phyloP scores from a whole-genome alignment of 37 sponge, comb jelly and placozoan genomes.

The Agelas oroides region DNA sequence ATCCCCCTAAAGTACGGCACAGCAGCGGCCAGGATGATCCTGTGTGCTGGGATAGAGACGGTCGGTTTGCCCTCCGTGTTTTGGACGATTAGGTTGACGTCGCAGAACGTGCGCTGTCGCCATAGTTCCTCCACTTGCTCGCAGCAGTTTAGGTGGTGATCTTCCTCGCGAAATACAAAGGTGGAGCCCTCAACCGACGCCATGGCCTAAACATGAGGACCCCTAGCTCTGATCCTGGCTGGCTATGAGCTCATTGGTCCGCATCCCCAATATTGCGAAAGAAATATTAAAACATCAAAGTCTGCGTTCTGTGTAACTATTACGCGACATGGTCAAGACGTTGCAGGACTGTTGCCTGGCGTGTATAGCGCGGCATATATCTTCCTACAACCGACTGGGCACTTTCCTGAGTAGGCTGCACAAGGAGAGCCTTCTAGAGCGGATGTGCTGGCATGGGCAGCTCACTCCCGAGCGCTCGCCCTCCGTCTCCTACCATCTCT shows the following conservation, averaged over 20 bases:
- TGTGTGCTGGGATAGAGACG: conserved; percentile 69
- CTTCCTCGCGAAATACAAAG: conserved; percentile 37
- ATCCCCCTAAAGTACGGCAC: conserved; percentile 88
- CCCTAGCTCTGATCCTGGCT: background rate
- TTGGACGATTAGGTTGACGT: conserved; percentile 71
- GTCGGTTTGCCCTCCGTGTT: conserved; percentile 25
- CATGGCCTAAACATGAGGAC: background rate
- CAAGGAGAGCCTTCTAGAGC: conserved; percentile 83
- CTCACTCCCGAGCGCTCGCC: conserved; percentile 47
- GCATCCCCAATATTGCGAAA: background rate
- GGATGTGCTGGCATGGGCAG: conserved; percentile 80
- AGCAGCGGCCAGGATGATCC: conserved; percentile 76
- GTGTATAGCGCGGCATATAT: conserved; percentile 57
- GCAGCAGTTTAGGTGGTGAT: conserved; percentile 39
- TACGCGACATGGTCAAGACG: conserved; percentile 60
- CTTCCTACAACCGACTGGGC: conserved; percentile 52
- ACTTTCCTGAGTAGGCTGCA: conserved; percentile 48
- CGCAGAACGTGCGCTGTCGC: conserved; percentile 75
- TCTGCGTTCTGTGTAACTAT: no score
- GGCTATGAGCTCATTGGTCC: background rate
- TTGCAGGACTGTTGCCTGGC: conserved; percentile 72
- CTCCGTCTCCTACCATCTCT: conserved; percentile 67
- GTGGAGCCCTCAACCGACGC: background rate
- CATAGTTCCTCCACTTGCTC: conserved; percentile 65
- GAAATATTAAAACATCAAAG: background rate